Evolutionary conservation across 2,797 vertebrate genomes (phyloP).

Genomic region (Avahi laniger): DNA sequence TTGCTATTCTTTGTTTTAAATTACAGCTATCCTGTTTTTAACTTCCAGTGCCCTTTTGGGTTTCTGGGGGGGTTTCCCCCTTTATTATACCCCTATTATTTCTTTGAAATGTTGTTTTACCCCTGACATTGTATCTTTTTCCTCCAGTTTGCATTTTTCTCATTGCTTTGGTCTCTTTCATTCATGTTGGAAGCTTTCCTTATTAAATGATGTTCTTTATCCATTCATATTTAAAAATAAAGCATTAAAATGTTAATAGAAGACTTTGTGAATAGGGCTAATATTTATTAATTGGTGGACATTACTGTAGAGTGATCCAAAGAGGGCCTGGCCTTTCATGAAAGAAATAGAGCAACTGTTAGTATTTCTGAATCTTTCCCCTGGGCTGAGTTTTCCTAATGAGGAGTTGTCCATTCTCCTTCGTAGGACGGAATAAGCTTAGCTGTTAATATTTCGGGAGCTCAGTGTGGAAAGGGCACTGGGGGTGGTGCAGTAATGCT

Average conservation of each 20-base stretch:
- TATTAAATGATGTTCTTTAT: background rate
- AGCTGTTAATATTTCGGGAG: background rate
- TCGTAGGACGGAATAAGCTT: background rate
- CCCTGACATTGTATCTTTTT: background rate
- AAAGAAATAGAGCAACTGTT: background rate
- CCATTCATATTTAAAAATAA: background rate
- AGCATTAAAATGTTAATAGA: background rate
- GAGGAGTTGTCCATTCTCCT: background rate
- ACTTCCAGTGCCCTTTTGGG: background rate
- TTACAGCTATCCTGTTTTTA: background rate
- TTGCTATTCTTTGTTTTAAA: constrained; percentile 16
- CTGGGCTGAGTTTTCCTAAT: background rate
- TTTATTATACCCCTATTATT: background rate
- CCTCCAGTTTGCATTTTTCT: background rate
- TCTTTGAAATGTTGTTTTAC: background rate
- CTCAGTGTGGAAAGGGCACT: background rate
- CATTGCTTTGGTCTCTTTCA: background rate
- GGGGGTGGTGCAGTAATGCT: background rate
- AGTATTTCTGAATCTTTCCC: background rate
- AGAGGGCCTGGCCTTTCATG: background rate
- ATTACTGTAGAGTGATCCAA: background rate
- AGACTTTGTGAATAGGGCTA: background rate
- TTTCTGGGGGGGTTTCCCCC: background rate
- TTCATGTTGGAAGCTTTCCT: background rate
- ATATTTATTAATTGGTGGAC: background rate